A percentile compares a stretch with the other conserved stretches of the same genome.
Conservation (phyloP, 2,888 invertebrate genomes). For the Mermis nigrescens region DNA sequence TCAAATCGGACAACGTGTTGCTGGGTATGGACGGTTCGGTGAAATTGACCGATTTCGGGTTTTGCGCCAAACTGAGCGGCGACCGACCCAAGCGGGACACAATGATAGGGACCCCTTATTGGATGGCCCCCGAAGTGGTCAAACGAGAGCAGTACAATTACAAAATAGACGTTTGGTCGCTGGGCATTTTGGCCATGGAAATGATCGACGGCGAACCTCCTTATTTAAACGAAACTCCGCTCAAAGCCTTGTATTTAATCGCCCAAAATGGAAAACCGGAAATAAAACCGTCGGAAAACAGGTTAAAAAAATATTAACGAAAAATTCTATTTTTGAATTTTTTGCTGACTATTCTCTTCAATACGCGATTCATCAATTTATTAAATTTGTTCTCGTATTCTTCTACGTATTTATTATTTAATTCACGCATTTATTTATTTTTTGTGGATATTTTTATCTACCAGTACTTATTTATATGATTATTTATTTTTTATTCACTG, state of each 20-base stretch:
- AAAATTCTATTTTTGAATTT: too few relatives aligned
- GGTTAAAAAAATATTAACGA: too few relatives aligned
- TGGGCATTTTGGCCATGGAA: conserved; percentile 82
- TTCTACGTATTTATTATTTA: too few relatives aligned
- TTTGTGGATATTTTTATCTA: too few relatives aligned
- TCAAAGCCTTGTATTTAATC: conserved; percentile 61
- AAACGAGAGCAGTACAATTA: conserved; percentile 45
- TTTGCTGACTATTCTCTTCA: too few relatives aligned
- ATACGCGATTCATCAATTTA: too few relatives aligned
- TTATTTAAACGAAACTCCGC: conserved; percentile 76
- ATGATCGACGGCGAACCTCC: conserved; percentile 86
- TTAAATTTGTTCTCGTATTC: too few relatives aligned
- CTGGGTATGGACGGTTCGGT: conserved; percentile 51
- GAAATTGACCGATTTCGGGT: conserved; percentile 63
- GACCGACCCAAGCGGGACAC: conserved; percentile 76
- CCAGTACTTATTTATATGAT: too few relatives aligned
- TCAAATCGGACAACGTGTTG: conserved; percentile 89
- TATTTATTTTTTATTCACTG: too few relatives aligned
- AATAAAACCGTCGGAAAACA: conserved; percentile 57
- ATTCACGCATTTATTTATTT: too few relatives aligned
- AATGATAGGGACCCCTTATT: conserved; percentile 92
- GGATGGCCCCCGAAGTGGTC: conserved; percentile 78
- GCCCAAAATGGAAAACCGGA: conserved; percentile 83
- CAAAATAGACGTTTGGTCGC: conserved; percentile 74
- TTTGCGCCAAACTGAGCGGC: conserved; percentile 84